A percentile compares a stretch with the other conserved stretches of the same genome.
Conservation (phyloP, 2,797 vertebrate genomes). For the Lithobates sylvaticus region DNA sequence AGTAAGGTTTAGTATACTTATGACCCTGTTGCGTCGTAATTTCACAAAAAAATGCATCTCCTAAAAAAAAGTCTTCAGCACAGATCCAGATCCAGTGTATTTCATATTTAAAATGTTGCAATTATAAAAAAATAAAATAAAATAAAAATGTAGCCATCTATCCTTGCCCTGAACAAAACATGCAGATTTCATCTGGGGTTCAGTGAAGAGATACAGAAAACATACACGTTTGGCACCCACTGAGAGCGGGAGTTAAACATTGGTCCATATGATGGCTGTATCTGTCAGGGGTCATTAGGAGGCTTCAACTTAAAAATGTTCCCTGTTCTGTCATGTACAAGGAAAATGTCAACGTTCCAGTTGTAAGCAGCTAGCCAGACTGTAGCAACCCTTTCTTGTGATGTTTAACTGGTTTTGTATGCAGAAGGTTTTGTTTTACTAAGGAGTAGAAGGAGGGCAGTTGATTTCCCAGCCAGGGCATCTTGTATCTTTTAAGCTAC, state of each 20-base stretch:
- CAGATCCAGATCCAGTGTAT: no score
- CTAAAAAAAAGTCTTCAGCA: no score
- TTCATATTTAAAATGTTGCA: no score
- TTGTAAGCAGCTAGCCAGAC: slow-evolving; percentile 6
- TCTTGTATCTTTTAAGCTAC: slow-evolving; percentile 75
- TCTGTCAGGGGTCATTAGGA: slow-evolving; percentile 37
- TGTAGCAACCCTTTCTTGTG: slow-evolving; percentile 23
- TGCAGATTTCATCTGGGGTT: not conserved
- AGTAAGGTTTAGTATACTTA: no score
- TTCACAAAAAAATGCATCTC: no score
- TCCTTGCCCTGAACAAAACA: not conserved
- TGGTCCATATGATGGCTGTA: not conserved
- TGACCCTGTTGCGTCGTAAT: no score
- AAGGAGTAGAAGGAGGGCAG: slow-evolving; percentile 34
- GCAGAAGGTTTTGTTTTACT: slow-evolving; percentile 26
- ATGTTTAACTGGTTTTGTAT: slow-evolving; percentile 35
- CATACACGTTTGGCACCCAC: not conserved
- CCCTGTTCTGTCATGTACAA: slow-evolving; percentile 13
- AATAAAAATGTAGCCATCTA: not conserved
- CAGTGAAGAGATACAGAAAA: not conserved
- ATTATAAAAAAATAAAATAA: no score
- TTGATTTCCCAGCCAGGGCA: slow-evolving; percentile 62
- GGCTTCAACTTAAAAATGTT: slow-evolving; percentile 4
- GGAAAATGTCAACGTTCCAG: slow-evolving; percentile 10
- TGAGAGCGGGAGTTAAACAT: not conserved